phyloP scores from a whole-genome alignment of 2,888 invertebrate genomes.

The Archips xylosteana region DNA sequence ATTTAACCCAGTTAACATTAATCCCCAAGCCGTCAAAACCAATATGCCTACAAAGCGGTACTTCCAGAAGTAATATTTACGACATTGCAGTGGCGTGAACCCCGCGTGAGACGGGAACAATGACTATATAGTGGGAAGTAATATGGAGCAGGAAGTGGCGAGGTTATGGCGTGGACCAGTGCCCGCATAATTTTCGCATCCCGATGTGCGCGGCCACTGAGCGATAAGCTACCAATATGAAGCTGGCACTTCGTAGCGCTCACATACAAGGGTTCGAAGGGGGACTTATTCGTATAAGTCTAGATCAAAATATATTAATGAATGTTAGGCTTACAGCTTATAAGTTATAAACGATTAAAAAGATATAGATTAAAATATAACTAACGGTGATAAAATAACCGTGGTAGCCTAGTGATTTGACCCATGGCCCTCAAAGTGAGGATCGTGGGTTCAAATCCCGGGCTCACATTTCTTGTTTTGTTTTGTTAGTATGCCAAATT shows the following conservation, averaged over 20 bases:
- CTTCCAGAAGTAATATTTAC: not conserved
- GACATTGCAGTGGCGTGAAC: not conserved
- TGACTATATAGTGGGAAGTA: slow-evolving; percentile 13
- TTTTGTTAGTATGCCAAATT: too few relatives aligned
- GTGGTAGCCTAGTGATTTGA: too few relatives aligned
- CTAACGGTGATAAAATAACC: too few relatives aligned
- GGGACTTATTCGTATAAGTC: not conserved
- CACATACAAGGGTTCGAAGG: not conserved
- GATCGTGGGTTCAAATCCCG: too few relatives aligned
- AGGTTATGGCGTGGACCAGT: slow-evolving; percentile 56
- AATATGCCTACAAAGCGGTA: not conserved
- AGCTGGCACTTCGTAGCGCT: not conserved
- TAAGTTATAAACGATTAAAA: too few relatives aligned
- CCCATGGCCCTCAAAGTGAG: too few relatives aligned
- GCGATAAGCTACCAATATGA: slow-evolving; percentile 15
- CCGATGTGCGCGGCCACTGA: slow-evolving; percentile 43
- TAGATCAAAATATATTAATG: not conserved
- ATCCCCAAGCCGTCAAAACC: not conserved
- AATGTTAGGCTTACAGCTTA: too few relatives aligned
- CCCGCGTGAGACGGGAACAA: slow-evolving; percentile 2
- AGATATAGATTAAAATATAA: too few relatives aligned
- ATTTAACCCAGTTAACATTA: too few relatives aligned
- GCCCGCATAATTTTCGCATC: slow-evolving; percentile 72
- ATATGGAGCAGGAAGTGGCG: slow-evolving; percentile 41
- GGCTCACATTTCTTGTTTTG: too few relatives aligned